A percentile compares a stretch with the other conserved stretches of the same genome.
Evolutionary conservation across 2,113 vertebrate genomes (phyloP).

Genomic region (Narcine bancroftii): DNA sequence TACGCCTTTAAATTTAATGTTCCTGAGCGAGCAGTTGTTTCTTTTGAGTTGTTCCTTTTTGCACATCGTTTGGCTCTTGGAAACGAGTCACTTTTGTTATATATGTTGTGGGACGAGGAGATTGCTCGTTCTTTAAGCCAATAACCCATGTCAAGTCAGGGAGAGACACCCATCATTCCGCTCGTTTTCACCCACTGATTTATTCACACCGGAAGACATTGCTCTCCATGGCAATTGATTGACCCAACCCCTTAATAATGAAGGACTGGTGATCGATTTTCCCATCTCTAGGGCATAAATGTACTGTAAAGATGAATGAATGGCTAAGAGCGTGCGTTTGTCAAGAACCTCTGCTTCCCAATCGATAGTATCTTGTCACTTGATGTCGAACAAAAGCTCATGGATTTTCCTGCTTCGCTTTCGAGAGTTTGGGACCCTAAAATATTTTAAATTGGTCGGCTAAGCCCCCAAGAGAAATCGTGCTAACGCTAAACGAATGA

Average conservation of each 20-base stretch:
- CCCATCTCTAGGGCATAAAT: not conserved
- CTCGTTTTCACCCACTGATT: not conserved
- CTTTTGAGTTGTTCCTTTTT: not conserved
- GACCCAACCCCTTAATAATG: not conserved
- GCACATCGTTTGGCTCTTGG: too few relatives aligned
- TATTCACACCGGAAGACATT: not conserved
- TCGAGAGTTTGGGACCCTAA: not conserved
- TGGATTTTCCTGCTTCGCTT: too few relatives aligned
- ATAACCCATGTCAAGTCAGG: not conserved
- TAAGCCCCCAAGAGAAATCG: too few relatives aligned
- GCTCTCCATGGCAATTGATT: not conserved
- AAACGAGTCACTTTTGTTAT: not conserved
- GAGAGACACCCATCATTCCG: not conserved
- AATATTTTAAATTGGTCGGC: not conserved
- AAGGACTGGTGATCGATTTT: not conserved
- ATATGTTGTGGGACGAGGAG: too few relatives aligned
- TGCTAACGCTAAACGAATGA: too few relatives aligned
- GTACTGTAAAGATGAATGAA: not conserved
- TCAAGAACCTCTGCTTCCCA: not conserved
- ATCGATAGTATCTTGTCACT: not conserved
- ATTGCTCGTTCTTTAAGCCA: not conserved
- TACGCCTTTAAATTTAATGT: not conserved
- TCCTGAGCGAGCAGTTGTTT: not conserved
- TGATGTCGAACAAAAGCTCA: not conserved
- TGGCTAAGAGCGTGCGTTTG: not conserved